Conservation (phyloP, 2,113 vertebrate species). For the Cariama cristata region DNA sequence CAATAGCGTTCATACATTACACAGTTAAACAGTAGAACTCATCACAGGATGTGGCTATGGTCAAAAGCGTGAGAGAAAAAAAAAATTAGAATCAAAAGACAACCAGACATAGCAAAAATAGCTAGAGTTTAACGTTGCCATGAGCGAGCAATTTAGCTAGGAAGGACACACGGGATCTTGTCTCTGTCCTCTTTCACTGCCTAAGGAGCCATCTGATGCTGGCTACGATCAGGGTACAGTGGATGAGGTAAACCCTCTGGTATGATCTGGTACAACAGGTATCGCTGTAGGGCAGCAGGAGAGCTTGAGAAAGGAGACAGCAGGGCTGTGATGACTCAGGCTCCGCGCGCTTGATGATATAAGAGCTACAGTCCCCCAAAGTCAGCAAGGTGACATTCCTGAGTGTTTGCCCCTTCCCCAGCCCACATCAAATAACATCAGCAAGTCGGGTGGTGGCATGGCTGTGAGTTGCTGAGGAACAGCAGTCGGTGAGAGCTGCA, state of each 20-base stretch:
- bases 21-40: neutral
- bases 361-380: neutral
- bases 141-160: neutral
- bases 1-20: neutral
- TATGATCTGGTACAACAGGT: neutral
- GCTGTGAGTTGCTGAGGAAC: fast-evolving
- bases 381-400: neutral
- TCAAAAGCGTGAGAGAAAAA: slow-evolving; percentile 1
- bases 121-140: neutral
- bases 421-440: neutral
- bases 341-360: neutral
- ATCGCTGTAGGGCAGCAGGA: neutral
- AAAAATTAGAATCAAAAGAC: neutral
- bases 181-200: no score
- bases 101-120: slow-evolving; percentile 3
- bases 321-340: neutral
- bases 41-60: slow-evolving; percentile 55
- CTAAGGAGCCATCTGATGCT: neutral
- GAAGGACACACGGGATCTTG: neutral
- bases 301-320: neutral
- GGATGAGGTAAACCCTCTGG: fast-evolving
- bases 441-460: fast-evolving
- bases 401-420: neutral
- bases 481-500: fast-evolving
- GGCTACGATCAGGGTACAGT: neutral